Evolutionary conservation across 2,113 vertebrate species (phyloP).

Genomic region (Eira barbara): DNA sequence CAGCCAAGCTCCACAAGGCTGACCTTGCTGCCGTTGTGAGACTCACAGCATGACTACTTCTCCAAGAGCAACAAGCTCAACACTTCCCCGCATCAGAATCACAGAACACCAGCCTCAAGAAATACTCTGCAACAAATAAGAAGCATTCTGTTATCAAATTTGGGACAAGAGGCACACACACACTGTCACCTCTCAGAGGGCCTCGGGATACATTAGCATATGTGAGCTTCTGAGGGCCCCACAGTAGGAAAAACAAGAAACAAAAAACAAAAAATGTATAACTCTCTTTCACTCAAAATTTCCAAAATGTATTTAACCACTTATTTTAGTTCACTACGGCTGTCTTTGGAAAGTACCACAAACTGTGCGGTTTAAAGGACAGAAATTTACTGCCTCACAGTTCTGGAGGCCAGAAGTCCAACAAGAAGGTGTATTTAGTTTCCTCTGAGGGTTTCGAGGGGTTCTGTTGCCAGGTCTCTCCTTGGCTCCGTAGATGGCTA

Average conservation of each 20-base stretch:
- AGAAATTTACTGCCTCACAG: background rate
- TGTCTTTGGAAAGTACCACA: background rate
- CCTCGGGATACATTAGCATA: accelerated
- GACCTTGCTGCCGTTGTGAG: background rate
- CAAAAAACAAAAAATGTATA: background rate
- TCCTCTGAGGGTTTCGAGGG: background rate
- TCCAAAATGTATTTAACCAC: background rate
- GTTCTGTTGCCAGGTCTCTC: background rate
- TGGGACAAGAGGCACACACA: background rate
- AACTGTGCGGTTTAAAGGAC: background rate
- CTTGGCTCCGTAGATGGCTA: background rate
- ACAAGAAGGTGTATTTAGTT: background rate
- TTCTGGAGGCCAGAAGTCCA: background rate
- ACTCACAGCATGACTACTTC: background rate
- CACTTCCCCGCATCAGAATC: background rate
- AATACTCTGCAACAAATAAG: background rate
- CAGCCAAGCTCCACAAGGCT: background rate
- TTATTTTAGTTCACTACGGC: background rate
- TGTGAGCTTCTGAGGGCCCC: background rate
- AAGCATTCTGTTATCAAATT: background rate
- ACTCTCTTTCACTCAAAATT: background rate
- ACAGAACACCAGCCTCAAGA: background rate
- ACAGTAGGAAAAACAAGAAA: background rate
- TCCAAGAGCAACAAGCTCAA: background rate
- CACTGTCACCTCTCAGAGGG: too few relatives aligned